Base-by-base conservation (phyloP, 1,140 invertebrate species). In the Cydia amplana region DNA sequence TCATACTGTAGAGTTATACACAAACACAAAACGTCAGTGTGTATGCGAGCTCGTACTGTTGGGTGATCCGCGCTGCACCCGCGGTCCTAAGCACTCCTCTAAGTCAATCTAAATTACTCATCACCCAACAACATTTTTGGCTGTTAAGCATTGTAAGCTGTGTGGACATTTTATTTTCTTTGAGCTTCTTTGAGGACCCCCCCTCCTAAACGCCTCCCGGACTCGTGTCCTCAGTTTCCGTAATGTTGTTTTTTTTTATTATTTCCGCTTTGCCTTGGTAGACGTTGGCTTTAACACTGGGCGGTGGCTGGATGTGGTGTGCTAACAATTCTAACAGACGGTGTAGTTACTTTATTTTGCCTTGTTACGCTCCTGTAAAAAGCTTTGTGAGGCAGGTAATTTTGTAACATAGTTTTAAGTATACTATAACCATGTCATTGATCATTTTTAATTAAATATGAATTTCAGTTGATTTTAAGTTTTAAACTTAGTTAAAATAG, bases 211-310 rank as follows among this genome's bases (percentile, higher is more conserved):
- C 87, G 90, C 91, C 91, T 93, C 90, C 89, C 81, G 89, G 90
- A 91, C 89, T 86, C 90, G 86, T 84, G 84, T 93, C 91, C 90
- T 82, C 89, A 87, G 89, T 91, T 85, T 88, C 89, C 91, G 91
- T 93, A 93, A 93, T 88, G 91, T 92, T 91, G 86, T 85, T 88
- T 87, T 25, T 25, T 25, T 77, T 78, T 86, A 88, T 90, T 87
- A 86, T 91, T 93, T 90, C 83, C 82, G 91, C 91, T 93, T 93
- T 88, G 91, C 88, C 89, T 93, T 91, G 88, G 91, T 93, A 93
- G 88, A 73, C 83, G 84, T 93, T 88, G 89, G 91, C 90, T 91
- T 91, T 91, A 91, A 89, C 86, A 88, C 83, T 80, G 86, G 75
- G 80, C 83, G 87, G 87, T 87, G 85, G 89, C 87, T 93, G 88